Percentiles rank a stretch among this genome's conserved stretches.
These are phyloP conservation scores for Nothobranchius kuhntae DNA, from an alignment of 2,113 vertebrate species.

Conservation along the genomic window DNA sequence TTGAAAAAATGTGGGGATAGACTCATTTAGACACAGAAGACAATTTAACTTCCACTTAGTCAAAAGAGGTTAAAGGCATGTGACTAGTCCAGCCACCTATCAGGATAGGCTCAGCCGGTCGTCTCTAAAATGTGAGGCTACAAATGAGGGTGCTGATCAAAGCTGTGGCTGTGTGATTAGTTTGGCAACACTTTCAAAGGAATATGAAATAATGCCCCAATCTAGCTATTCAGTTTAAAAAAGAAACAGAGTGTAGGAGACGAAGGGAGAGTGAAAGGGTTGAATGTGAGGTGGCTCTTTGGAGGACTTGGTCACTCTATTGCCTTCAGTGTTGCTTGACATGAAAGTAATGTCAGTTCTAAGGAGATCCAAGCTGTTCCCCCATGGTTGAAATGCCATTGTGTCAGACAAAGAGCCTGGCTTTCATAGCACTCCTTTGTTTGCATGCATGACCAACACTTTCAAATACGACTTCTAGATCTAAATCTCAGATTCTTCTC, in stretches of 20 bases:
- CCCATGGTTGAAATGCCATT: constrained; percentile 69
- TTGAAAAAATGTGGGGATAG: not conserved
- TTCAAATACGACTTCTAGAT: constrained; percentile 72
- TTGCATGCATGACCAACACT: constrained; percentile 76
- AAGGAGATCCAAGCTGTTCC: constrained; percentile 70
- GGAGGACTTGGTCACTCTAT: constrained; percentile 63
- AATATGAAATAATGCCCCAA: constrained; percentile 68
- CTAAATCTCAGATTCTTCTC: constrained; percentile 68
- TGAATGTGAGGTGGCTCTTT: constrained; percentile 30
- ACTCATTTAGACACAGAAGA: no score
- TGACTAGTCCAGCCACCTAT: constrained; percentile 17
- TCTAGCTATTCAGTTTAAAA: constrained; percentile 30
- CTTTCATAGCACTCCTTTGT: constrained; percentile 69
- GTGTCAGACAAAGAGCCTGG: constrained; percentile 72
- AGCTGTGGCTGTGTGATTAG: constrained; percentile 52
- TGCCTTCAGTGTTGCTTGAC: constrained; percentile 71
- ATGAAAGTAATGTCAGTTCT: constrained; percentile 70
- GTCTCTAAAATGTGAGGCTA: constrained; percentile 31
- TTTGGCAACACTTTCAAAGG: constrained; percentile 66
- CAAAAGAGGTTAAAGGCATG: constrained; percentile 30
- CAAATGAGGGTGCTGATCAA: constrained; percentile 59
- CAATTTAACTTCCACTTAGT: no score
- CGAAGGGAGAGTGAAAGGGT: constrained; percentile 35
- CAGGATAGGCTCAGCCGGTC: constrained; percentile 21
- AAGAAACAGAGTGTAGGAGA: constrained; percentile 39